phyloP scores from a whole-genome alignment of 2,113 vertebrate species.

The Xiphophorus hellerii region DNA sequence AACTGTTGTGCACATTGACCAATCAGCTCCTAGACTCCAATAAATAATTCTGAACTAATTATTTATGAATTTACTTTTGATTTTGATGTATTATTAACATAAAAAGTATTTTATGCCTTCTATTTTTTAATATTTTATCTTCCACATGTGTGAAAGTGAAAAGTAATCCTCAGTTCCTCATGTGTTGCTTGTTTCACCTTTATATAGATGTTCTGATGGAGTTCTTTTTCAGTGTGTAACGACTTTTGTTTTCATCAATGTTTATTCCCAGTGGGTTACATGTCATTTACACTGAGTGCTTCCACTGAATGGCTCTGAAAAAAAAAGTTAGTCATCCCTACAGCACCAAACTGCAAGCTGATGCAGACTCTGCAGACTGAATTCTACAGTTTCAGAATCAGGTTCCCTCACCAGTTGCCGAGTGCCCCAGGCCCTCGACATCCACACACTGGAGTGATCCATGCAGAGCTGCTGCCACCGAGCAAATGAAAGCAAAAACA shows the following conservation, averaged over 20 bases:
- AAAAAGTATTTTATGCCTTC: too few species aligned
- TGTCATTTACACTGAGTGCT: slow-evolving; percentile 34
- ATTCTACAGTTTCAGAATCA: slow-evolving; percentile 50
- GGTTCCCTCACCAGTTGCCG: slow-evolving; percentile 48
- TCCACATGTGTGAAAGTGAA: neutral
- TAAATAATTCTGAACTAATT: too few species aligned
- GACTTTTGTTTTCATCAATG: neutral
- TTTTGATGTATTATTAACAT: too few species aligned
- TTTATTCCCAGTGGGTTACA: slow-evolving; percentile 16
- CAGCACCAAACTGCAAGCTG: slow-evolving; percentile 47
- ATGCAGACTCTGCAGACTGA: slow-evolving; percentile 47
- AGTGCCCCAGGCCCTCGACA: slow-evolving; percentile 26
- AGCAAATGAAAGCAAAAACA: slow-evolving; percentile 61
- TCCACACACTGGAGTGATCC: slow-evolving; percentile 48
- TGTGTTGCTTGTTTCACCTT: neutral
- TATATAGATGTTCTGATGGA: neutral
- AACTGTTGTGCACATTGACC: too few species aligned
- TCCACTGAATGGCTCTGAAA: slow-evolving; percentile 51
- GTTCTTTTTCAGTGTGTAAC: neutral
- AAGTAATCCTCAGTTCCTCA: neutral
- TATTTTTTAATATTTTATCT: neutral
- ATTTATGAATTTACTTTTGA: too few species aligned
- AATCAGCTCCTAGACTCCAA: too few species aligned
- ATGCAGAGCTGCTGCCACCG: slow-evolving; percentile 61
- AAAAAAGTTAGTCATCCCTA: slow-evolving; percentile 19